Base-by-base conservation (phyloP, 2,113 vertebrate genomes). In the Vanacampus margaritifer region DNA sequence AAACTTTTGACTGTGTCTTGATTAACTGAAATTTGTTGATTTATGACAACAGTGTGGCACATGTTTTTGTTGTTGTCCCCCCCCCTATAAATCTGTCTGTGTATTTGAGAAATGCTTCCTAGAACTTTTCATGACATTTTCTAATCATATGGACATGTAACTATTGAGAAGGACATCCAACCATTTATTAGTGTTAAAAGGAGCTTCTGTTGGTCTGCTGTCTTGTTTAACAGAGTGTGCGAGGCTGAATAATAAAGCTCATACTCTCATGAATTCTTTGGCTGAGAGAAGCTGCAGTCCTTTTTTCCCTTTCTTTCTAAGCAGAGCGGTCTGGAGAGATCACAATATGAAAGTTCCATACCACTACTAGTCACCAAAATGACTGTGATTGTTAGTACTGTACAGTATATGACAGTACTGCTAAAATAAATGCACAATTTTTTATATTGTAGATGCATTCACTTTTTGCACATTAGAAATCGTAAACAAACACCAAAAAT, bases 201-300 rank as follows among this genome's bases (percentile, higher is more conserved):
- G 82, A 65, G 69, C 82, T 79, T n/a, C n/a, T 86, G 86, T 84
- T 84, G 80, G 86, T 88, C 50, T 67, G 73, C 77, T 67, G 84
- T 82, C 84, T 89, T 87, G 84, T 88, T 80, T 84, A 83, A 86
- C 86, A 84, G 83, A 85, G 81, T 84, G 72, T 61, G 77, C 80
- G 81, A 69, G 79, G 72, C 78, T 84, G 86, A 82, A 88, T 87
- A 86, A 84, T 86, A 77, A 80, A 84, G 83, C 80, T 76, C 76
- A 74, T 74, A 79, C 85, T 86, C 84, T 87, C 84, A 88, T 88
- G 80, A 83, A 88, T 88, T 82, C 76, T 76, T 73, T 85, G 79
- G 78, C 76, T 79, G 72, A 79, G 87, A 81, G 79, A 89, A 85
- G 84, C 84, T 84, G 71, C 70, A 82, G 79, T 78, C 78, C 50